Evolutionary conservation across 2,888 invertebrate species (phyloP), one percentile per base, ranked within the genome.

Genomic region (Euplexia lucipara): DNA sequence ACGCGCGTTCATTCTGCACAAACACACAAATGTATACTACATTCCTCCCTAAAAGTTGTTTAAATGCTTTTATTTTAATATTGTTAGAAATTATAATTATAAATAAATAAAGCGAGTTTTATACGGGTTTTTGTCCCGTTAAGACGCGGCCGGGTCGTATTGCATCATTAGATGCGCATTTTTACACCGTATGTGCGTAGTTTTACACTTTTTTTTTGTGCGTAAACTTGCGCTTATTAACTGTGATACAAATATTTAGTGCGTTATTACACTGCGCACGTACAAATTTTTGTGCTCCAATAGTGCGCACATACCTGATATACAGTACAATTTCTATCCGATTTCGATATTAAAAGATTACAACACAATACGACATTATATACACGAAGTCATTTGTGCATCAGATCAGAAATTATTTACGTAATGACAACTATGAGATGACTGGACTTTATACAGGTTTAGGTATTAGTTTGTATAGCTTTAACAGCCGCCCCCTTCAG

Each of bases 61-160:
- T 93, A 93, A 94, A 93, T 93, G 93, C 94, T 90, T 90, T 78
- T 80, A 81, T 90, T 90, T 78, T 80, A 81, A 82, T 76, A 82
- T 72, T 81, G 82, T 88, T 86, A 86, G 85, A 84, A 86, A 86
- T 79, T 81, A 76, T 79, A 78, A 77, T 78, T 79, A 84, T 69
- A 88, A 90, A 90, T 88, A 90, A 90, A 90, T 88, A 90, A 89
- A 88, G 88, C 88, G 80, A 87, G 75, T 75, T 75, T 74, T 68
- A 52, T 63, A 63, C 77, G 69, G 82, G 73, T 16, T 20, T 14
- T 34, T 58, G 47, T 49, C 59, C 73, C 75, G 64, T 52, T 37
- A 22, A 42, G 61, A 65, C 73, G 73, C 62, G 72, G 64, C 65
- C 53, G 54, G 57, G 72, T 70, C 70, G 70, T 67, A 65, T 74